Conservation (phyloP, 2,888 invertebrate species). For the Bimastos eiseni region DNA sequence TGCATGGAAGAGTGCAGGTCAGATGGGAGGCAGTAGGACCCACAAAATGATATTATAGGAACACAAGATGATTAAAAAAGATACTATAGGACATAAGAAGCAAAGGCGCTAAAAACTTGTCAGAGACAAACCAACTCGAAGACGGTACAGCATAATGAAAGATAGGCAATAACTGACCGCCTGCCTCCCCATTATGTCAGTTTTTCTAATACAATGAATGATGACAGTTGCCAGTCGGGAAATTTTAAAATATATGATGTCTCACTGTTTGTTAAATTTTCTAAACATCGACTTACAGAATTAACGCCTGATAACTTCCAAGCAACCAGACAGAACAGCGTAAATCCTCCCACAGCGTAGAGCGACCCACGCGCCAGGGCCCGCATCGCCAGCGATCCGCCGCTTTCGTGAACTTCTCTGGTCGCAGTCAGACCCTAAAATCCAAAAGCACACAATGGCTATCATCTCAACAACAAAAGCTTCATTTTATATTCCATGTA, state of each 20-base stretch:
- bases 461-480: too few relatives aligned
- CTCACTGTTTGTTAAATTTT: background rate
- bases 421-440: constrained; percentile 65
- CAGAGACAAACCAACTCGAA: background rate
- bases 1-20: too few relatives aligned
- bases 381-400: constrained; percentile 76
- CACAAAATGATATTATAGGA: background rate
- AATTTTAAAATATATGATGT: background rate
- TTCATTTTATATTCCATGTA: too few relatives aligned
- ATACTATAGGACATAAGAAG: background rate
- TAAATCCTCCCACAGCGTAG: constrained; percentile 83
- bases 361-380: constrained; percentile 86
- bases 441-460: background rate
- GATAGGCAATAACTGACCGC: background rate
- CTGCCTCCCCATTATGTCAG: background rate
- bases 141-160: too few relatives aligned
- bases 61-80: too few relatives aligned
- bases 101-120: background rate
- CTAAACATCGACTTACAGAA: constrained; percentile 70
- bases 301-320: constrained; percentile 87
- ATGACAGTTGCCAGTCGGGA: background rate
- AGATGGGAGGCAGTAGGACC: too few relatives aligned
- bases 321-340: constrained; percentile 77
- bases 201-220: too few relatives aligned
- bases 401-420: constrained; percentile 71